Evolutionary conservation across 2,888 invertebrate genomes (phyloP), one percentile per base, ranked within the genome.

Genomic region (Lydus trimaculatus): DNA sequence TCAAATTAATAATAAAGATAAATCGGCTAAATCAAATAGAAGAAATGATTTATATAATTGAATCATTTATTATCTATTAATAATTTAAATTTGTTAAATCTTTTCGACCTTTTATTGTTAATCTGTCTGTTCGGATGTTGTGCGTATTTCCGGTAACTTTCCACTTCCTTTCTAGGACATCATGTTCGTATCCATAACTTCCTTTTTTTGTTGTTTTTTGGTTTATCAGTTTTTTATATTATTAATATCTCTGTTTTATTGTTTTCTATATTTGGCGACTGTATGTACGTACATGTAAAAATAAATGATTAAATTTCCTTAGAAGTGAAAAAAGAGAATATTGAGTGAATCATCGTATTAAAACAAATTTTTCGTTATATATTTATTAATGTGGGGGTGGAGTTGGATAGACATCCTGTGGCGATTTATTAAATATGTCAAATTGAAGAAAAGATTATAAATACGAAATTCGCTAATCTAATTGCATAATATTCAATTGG

Each of bases 61-160:
- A 36, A 36, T 36, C 36, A 36, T 17, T 7, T 43, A 17, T n/a
- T 43, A 8, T n/a, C n/a, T n/a, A 43, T 43, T 15, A 36, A 43
- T 17, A n/a, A 43, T 3, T 15, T 36, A 13, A 7, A 36, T 15
- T 36, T 36, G n/a, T 43, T 43, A 28, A 56, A 56, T 6, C 11
- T 28, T 0, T 15, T 25, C 4, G 13, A 23, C 52, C 52, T 28
- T 52, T 43, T 43, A 7, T 9, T 48, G 25, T 56, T 56, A 56
- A 56, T 56, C 56, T 56, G 15, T 43, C n/a, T 56, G 25, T 66
- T 66, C 66, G 62, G 66, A 66, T 66, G 58, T 58, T 58, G 43
- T 11, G 31, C 66, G 59, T 63, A 63, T 63, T 66, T 66, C 66
- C 66, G 56, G 66, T n/a, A 59, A 66, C 36, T 61, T 36, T 39